Conservation (phyloP, 1,140 invertebrate genomes). For the Sminthurides bifidus region DNA sequence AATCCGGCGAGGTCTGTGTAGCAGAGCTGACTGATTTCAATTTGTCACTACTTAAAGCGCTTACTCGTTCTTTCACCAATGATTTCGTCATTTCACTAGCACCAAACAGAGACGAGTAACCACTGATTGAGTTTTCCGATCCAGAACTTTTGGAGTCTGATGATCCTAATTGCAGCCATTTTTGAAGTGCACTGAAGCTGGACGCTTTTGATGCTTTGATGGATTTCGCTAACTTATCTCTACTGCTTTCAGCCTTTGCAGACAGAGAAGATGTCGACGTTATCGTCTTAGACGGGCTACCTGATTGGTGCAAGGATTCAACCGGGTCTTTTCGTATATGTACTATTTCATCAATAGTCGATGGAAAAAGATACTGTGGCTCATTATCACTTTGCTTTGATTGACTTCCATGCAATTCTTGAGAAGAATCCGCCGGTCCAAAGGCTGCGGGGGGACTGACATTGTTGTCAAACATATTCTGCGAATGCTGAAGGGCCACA, state of each 20-base stretch:
- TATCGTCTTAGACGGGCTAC: no score
- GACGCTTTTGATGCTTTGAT: conserved; percentile 12
- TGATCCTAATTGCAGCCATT: conserved; percentile 45
- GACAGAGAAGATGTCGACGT: no score
- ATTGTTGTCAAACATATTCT: conserved; percentile 20
- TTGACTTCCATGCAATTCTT: no score
- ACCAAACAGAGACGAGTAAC: background rate
- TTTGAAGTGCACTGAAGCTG: conserved; percentile 50
- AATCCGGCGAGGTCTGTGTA: conserved; percentile 29
- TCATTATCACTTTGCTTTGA: no score
- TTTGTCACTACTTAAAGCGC: conserved; percentile 13
- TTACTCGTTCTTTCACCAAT: conserved; percentile 24
- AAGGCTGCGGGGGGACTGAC: conserved; percentile 23
- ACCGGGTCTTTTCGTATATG: no score
- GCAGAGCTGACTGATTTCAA: conserved; percentile 11
- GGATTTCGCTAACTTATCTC: background rate
- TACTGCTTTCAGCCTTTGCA: background rate
- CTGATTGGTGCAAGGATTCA: no score
- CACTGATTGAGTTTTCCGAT: background rate
- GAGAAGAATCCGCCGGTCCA: conserved; percentile 11
- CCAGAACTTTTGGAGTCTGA: background rate
- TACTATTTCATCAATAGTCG: no score
- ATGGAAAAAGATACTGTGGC: no score
- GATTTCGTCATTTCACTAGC: conserved; percentile 24
- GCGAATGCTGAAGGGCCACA: conserved; percentile 29